Conservation (phyloP, 1,140 invertebrate genomes). For the Eumeta japonica region DNA sequence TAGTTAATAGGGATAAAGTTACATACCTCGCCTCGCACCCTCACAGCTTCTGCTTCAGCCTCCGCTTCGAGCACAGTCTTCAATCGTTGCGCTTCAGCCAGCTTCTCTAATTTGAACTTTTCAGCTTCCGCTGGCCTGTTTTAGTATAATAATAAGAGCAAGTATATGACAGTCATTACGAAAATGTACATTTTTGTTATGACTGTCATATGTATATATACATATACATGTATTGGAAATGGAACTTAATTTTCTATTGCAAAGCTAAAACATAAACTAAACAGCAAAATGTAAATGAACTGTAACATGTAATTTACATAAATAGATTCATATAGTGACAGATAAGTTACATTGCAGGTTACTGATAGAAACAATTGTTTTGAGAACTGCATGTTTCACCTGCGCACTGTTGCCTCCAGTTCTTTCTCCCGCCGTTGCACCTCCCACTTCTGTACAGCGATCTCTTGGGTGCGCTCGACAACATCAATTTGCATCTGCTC, state of each 20-base stretch:
- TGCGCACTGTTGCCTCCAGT: constrained; percentile 84
- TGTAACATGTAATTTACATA: too few relatives aligned
- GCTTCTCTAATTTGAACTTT: constrained; percentile 87
- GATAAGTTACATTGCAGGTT: too few relatives aligned
- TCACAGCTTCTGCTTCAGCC: constrained; percentile 88
- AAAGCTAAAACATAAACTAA: too few relatives aligned
- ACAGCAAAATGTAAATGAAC: too few relatives aligned
- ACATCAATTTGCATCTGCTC: constrained; percentile 96
- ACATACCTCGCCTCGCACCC: constrained; percentile 60
- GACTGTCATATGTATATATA: too few relatives aligned
- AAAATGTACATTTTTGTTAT: too few relatives aligned
- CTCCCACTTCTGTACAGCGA: constrained; percentile 87
- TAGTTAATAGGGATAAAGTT: not conserved
- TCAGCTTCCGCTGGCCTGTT: constrained; percentile 88
- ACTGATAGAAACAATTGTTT: too few relatives aligned
- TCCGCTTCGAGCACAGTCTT: constrained; percentile 88
- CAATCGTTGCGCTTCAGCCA: constrained; percentile 88
- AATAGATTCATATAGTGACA: too few relatives aligned
- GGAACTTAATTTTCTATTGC: not conserved
- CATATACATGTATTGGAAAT: too few relatives aligned
- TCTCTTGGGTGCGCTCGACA: constrained; percentile 90
- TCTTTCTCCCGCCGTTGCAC: constrained; percentile 82
- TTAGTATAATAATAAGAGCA: constrained; percentile 2
- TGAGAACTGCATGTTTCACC: too few relatives aligned
- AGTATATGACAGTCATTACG: too few relatives aligned